A percentile compares a stretch with the other conserved stretches of the same genome.
phyloP scores from a whole-genome alignment of 2,113 vertebrate species.

The Haemorhous mexicanus region DNA sequence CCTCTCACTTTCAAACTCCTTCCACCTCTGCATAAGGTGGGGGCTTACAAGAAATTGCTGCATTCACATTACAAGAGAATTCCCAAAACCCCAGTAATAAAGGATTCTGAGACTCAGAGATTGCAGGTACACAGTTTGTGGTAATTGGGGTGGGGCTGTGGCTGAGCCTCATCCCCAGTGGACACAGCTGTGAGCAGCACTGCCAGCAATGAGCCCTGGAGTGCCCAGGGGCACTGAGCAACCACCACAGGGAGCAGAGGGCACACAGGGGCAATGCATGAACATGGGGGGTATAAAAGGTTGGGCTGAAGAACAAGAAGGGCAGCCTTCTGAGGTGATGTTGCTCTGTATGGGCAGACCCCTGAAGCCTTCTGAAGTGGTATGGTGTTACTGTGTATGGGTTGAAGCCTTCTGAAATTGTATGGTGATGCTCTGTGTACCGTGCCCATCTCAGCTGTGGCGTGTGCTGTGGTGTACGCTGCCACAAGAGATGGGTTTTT shows the following conservation, averaged over 20 bases:
- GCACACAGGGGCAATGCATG: background rate
- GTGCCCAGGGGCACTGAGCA: background rate
- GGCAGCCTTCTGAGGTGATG: background rate
- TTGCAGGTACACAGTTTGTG: background rate
- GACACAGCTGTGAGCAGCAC: background rate
- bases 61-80: background rate
- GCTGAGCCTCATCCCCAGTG: background rate
- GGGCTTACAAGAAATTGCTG: background rate
- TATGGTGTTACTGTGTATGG: background rate
- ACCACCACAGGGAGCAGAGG: background rate
- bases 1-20: background rate
- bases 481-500: background rate
- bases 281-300: rapidly evolving
- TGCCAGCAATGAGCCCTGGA: background rate
- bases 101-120: background rate
- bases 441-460: background rate
- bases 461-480: background rate
- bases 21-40: background rate
- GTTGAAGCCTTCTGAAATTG: background rate
- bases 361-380: background rate
- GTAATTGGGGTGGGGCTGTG: background rate
- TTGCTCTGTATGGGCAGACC: background rate
- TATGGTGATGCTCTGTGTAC: background rate
- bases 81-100: background rate
- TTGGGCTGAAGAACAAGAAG: background rate